A percentile compares a stretch with the other conserved stretches of the same genome.
These are phyloP conservation scores for Uloborus diversus DNA, from an alignment of 1,140 invertebrate species.

Conservation along the genomic window DNA sequence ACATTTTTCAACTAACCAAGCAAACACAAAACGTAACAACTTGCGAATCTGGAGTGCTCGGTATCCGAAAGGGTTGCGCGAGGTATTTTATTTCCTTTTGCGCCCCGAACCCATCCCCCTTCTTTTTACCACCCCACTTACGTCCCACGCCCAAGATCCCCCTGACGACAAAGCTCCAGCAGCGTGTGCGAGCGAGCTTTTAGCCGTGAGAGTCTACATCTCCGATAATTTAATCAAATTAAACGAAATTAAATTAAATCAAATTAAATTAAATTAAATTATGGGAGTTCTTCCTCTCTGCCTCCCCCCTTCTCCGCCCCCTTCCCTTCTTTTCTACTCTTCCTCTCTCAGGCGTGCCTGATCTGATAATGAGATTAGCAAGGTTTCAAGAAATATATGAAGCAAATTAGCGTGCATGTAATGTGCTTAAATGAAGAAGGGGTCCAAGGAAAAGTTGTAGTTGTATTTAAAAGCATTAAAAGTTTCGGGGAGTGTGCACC, in stretches of 20 bases:
- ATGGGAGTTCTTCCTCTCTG: conserved; percentile 33
- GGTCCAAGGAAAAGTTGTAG: conserved; percentile 54
- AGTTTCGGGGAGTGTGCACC: conserved; percentile 49
- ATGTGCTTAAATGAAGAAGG: conserved; percentile 57
- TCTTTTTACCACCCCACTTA: background rate
- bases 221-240: conserved; percentile 56
- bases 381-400: conserved; percentile 57
- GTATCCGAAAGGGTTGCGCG: conserved; percentile 33
- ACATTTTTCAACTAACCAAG: conserved; percentile 3
- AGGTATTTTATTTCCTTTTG: conserved; percentile 39
- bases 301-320: background rate
- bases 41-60: background rate
- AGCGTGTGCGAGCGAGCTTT: background rate
- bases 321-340: background rate
- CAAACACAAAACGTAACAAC: background rate
- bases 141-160: background rate
- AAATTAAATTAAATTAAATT: conserved; percentile 57
- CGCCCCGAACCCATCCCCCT: background rate
- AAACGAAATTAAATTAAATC: conserved; percentile 56
- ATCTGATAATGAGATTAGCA: conserved; percentile 57
- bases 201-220: background rate
- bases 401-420: conserved; percentile 57
- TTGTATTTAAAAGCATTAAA: conserved; percentile 57
- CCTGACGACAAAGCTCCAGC: conserved; percentile 9
- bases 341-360: conserved; percentile 47